Evolutionary conservation across 2,888 invertebrate species (phyloP).

Genomic region (Drepanosiphum platanoidis): DNA sequence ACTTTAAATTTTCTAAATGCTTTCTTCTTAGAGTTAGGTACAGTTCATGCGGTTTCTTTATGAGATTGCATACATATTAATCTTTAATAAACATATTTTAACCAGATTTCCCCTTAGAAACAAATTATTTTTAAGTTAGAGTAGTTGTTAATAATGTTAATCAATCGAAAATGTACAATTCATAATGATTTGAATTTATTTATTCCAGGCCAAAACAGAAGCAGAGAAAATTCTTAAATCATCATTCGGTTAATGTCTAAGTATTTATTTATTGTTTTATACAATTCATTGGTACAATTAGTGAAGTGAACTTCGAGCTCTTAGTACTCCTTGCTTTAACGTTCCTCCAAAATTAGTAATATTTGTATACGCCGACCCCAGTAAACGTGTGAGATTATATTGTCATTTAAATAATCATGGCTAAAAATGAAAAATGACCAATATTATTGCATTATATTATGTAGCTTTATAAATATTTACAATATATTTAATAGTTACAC

Average conservation of each 20-base stretch:
- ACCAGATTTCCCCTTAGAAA: background rate
- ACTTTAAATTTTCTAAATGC: too few relatives aligned
- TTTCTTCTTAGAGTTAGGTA: too few relatives aligned
- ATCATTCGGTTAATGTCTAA: background rate
- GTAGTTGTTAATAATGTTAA: too few relatives aligned
- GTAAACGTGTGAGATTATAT: background rate
- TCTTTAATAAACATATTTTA: background rate
- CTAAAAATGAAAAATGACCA: background rate
- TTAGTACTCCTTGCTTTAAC: background rate
- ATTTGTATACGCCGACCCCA: background rate
- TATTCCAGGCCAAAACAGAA: conserved; percentile 64
- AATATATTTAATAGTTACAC: too few relatives aligned
- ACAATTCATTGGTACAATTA: background rate
- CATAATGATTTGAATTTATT: conserved; percentile 42
- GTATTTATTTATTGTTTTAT: background rate
- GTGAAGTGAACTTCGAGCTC: background rate
- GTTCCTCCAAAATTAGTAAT: background rate
- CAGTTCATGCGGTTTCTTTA: background rate
- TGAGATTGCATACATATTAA: background rate
- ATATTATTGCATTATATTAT: too few relatives aligned
- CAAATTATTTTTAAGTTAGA: too few relatives aligned
- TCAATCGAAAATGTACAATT: background rate
- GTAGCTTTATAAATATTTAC: too few relatives aligned
- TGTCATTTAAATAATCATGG: background rate
- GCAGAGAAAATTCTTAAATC: conserved; percentile 64